Conservation (phyloP, 2,888 invertebrate genomes). For the Cosmia pyralina region DNA sequence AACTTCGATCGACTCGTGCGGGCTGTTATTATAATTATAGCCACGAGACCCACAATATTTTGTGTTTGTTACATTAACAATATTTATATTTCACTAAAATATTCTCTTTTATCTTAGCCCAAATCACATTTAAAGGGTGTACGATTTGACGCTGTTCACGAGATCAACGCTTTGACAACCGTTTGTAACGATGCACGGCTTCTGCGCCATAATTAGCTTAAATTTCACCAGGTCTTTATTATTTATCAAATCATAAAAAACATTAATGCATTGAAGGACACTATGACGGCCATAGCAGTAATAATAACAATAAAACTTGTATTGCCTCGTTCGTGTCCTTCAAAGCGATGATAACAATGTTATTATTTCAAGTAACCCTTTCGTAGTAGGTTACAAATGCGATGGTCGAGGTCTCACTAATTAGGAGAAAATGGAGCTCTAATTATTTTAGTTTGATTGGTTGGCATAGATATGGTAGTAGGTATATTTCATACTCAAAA, state of each 20-base stretch:
- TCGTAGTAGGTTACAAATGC: neutral
- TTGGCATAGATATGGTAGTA: neutral
- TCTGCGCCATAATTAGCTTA: no score
- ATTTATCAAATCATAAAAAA: no score
- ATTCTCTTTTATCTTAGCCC: conserved; percentile 41
- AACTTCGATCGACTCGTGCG: no score
- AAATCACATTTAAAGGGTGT: conserved; percentile 8
- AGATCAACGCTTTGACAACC: conserved; percentile 49
- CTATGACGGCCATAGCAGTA: neutral
- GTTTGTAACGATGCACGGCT: conserved; percentile 31
- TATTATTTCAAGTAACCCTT: neutral
- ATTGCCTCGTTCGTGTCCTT: neutral
- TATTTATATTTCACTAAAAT: neutral
- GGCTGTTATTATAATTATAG: neutral
- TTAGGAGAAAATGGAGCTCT: neutral
- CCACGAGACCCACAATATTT: neutral
- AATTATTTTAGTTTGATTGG: neutral
- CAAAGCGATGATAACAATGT: no score
- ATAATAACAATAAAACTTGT: conserved; percentile 1
- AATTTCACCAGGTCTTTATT: no score
- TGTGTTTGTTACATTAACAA: no score
- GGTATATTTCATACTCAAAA: neutral
- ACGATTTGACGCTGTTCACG: conserved; percentile 22
- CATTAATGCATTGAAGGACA: no score
- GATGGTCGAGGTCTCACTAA: neutral